These are phyloP conservation scores for Percopsis omiscomaycus DNA, from an alignment of 2,797 vertebrate genomes.

Conservation along the genomic window DNA sequence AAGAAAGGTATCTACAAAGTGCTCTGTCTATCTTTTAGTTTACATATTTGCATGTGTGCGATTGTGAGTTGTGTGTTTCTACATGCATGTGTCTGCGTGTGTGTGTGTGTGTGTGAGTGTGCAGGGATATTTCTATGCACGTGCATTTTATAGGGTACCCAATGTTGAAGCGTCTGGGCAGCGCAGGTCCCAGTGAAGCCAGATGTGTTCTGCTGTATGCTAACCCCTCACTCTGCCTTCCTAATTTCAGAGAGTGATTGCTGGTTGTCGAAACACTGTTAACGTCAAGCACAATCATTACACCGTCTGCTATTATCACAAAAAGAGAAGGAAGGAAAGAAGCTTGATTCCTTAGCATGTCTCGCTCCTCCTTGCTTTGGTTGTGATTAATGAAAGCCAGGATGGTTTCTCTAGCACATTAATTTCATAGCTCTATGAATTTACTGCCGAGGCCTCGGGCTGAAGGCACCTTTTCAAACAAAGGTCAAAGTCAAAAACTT, in stretches of 20 bases:
- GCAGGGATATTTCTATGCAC: conserved; percentile 7
- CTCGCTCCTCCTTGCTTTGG: conserved; percentile 66
- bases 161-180: conserved; percentile 41
- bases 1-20: conserved; percentile 15
- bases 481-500: conserved; percentile 70
- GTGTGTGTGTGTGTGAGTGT: background rate
- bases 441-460: conserved; percentile 71
- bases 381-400: conserved; percentile 83
- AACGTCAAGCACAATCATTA: conserved; percentile 79
- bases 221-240: conserved; percentile 23
- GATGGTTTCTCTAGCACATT: conserved; percentile 79
- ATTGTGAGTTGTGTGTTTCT: conserved; percentile 3
- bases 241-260: conserved; percentile 50
- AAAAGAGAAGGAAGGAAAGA: conserved; percentile 37
- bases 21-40: background rate
- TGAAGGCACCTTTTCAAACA: conserved; percentile 73
- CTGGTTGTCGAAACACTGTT: conserved; percentile 70
- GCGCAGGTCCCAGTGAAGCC: conserved; percentile 42
- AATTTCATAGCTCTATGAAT: conserved; percentile 84
- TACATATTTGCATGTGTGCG: background rate
- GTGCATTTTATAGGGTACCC: conserved; percentile 37
- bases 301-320: conserved; percentile 75
- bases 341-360: conserved; percentile 58
- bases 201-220: conserved; percentile 37
- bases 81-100: background rate